Percentiles rank a stretch among this genome's conserved stretches.
Evolutionary conservation across 2,113 vertebrate species (phyloP).

Genomic region (Thalassoma bifasciatum): DNA sequence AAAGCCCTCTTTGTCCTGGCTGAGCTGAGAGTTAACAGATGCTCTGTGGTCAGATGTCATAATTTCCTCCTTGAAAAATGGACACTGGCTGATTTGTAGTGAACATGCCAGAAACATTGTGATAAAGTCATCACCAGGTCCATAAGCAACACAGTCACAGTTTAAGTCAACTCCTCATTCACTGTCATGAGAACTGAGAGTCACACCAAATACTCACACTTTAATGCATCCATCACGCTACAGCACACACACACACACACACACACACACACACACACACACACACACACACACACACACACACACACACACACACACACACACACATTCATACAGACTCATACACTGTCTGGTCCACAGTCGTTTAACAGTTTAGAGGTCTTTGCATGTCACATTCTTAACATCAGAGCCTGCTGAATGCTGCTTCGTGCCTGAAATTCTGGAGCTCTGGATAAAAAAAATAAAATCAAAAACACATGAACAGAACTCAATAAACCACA

Average conservation of each 20-base stretch:
- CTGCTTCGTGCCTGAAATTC: slow-evolving; percentile 56
- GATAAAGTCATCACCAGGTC: slow-evolving; percentile 42
- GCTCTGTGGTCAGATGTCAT: slow-evolving; percentile 10
- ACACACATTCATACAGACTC: slow-evolving; percentile 2
- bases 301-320: neutral
- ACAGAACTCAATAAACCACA: neutral
- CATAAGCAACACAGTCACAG: slow-evolving; percentile 46
- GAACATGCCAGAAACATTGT: slow-evolving; percentile 48
- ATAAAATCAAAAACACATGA: slow-evolving; percentile 38
- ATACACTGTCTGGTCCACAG: slow-evolving; percentile 47
- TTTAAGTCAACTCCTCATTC: slow-evolving; percentile 38
- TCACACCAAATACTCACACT: slow-evolving; percentile 23
- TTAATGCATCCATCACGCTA: slow-evolving; percentile 14
- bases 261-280: too few species aligned
- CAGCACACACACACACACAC: slow-evolving; percentile 18
- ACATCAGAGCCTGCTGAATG: slow-evolving; percentile 73
- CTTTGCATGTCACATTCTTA: slow-evolving; percentile 76
- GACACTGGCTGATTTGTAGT: slow-evolving; percentile 26
- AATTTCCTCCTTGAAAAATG: slow-evolving; percentile 29
- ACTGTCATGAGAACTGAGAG: slow-evolving; percentile 51
- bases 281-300: slow-evolving; percentile 9
- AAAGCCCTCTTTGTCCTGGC: slow-evolving; percentile 54
- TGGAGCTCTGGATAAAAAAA: slow-evolving; percentile 47
- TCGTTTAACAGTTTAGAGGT: slow-evolving; percentile 77
- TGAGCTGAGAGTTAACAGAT: slow-evolving; percentile 14